Conservation (phyloP, 2,797 vertebrate species). For the Peromyscus attwateri region DNA sequence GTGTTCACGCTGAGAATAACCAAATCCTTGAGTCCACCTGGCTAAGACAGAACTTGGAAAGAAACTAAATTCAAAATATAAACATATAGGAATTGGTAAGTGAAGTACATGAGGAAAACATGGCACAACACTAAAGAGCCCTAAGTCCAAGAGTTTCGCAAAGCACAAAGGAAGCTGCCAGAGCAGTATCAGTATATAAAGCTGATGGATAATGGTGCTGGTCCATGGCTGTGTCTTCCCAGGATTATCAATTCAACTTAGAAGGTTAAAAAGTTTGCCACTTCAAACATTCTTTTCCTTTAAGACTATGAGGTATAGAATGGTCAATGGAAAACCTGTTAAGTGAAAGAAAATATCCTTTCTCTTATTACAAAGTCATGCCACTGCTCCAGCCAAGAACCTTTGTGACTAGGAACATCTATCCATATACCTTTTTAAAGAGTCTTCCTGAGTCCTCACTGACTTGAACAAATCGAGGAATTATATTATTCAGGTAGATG, state of each 20-base stretch:
- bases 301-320: neutral
- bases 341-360: neutral
- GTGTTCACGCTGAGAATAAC: neutral
- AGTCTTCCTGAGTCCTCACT: slow-evolving; percentile 98
- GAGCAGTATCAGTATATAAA: neutral
- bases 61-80: slow-evolving; percentile 52
- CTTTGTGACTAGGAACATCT: neutral
- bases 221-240: neutral
- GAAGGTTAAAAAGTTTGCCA: neutral
- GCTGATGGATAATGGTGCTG: neutral
- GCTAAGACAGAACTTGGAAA: slow-evolving; percentile 57
- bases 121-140: neutral
- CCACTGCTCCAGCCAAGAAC: neutral
- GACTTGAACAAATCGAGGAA: slow-evolving; percentile 98
- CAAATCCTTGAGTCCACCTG: neutral
- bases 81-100: slow-evolving; percentile 12
- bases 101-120: slow-evolving; percentile 50
- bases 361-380: slow-evolving; percentile 38
- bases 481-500: slow-evolving; percentile 99
- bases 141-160: neutral
- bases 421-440: slow-evolving; percentile 92
- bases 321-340: neutral
- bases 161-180: neutral
- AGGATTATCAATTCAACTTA: slow-evolving; percentile 43
- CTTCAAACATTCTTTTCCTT: slow-evolving; percentile 34